Percentiles rank a stretch among this genome's conserved stretches.
Conservation (phyloP, 2,888 invertebrate species). For the Synergus umbraculus region DNA sequence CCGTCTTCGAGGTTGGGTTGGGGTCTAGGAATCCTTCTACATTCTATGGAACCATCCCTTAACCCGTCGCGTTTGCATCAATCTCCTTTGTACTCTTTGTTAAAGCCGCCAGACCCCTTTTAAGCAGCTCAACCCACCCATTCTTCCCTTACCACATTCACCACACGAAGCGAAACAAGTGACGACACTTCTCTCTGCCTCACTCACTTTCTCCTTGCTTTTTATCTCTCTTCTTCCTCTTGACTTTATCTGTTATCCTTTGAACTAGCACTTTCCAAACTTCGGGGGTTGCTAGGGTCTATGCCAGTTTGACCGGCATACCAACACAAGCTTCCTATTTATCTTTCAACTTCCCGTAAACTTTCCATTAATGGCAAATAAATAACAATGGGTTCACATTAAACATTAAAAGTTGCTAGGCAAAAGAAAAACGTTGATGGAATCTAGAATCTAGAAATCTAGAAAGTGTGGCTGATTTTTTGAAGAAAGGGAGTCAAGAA, state of each 20-base stretch:
- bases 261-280: conserved; percentile 8
- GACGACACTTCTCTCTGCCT: conserved; percentile 50
- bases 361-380: not conserved
- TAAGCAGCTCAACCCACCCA: conserved; percentile 51
- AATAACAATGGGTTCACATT: not conserved
- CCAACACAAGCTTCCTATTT: not conserved
- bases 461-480: not conserved
- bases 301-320: not conserved
- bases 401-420: not conserved
- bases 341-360: not conserved
- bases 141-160: conserved; percentile 37
- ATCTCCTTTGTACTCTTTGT: conserved; percentile 54
- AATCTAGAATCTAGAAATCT: no score
- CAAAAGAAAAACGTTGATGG: not conserved
- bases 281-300: not conserved
- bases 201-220: conserved; percentile 36
- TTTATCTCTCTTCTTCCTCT: conserved; percentile 43
- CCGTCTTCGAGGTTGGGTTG: conserved; percentile 46
- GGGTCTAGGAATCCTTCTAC: conserved; percentile 53
- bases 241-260: conserved; percentile 37
- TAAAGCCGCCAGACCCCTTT: conserved; percentile 51
- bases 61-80: conserved; percentile 50
- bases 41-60: conserved; percentile 45
- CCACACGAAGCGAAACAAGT: conserved; percentile 52
- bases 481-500: no score